Percentiles rank a stretch among this genome's conserved stretches.
Conservation (phyloP, 2,797 vertebrate species). For the Myotis pilosus region DNA sequence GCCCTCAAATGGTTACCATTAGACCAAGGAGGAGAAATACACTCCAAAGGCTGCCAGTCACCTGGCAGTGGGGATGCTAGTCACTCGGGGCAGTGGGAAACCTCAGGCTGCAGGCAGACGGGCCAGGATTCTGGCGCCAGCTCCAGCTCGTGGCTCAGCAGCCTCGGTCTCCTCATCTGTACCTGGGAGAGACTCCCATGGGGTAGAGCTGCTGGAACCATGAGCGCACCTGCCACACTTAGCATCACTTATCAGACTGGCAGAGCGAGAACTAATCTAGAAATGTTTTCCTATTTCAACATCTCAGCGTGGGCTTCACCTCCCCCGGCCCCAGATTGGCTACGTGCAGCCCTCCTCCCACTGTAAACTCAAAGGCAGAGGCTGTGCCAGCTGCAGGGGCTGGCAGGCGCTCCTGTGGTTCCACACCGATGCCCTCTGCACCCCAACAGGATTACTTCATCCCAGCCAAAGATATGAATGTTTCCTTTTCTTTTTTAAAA, state of each 20-base stretch:
- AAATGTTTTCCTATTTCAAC: neutral
- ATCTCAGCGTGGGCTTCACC: neutral
- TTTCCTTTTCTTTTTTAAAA: neutral
- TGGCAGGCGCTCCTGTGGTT: neutral
- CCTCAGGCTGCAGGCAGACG: neutral
- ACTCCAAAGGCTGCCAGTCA: neutral
- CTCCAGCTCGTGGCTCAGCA: neutral
- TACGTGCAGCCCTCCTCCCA: neutral
- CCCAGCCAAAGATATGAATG: neutral
- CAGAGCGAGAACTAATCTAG: neutral
- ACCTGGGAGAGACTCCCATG: neutral
- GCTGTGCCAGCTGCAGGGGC: fast-evolving
- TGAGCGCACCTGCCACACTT: no score
- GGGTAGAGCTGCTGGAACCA: neutral
- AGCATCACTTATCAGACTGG: neutral
- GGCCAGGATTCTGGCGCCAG: fast-evolving
- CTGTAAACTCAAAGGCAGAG: neutral
- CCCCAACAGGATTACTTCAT: neutral
- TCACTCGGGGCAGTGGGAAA: neutral
- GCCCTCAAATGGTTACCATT: neutral
- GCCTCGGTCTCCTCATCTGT: neutral
- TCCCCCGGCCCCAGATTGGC: neutral
- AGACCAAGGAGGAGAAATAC: neutral
- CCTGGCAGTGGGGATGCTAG: neutral
- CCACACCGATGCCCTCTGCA: neutral